A percentile compares a stretch with the other conserved stretches of the same genome.
phyloP scores from a whole-genome alignment of 2,888 invertebrate species.

The Drosophila bunnanda region DNA sequence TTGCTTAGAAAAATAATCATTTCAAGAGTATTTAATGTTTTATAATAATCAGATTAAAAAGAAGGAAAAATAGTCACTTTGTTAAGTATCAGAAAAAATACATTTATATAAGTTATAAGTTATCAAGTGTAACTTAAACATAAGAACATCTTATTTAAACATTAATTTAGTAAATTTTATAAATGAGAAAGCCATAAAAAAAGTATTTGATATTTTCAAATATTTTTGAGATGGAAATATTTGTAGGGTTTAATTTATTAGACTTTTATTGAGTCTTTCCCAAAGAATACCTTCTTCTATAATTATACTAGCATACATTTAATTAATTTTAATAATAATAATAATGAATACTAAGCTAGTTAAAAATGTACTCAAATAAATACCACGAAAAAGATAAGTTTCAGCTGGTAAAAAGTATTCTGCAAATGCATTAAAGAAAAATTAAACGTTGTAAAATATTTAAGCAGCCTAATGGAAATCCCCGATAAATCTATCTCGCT shows the following conservation, averaged over 20 bases:
- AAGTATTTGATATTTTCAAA: no score
- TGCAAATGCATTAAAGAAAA: no score
- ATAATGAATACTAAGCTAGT: neutral
- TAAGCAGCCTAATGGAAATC: neutral
- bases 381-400: neutral
- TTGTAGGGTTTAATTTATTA: neutral
- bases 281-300: neutral
- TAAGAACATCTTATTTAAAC: no score
- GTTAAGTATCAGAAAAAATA: no score
- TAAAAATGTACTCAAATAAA: neutral
- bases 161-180: no score
- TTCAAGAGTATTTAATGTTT: neutral
- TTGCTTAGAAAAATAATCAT: neutral
- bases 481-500: no score
- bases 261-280: neutral
- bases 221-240: neutral
- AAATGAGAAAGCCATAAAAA: no score
- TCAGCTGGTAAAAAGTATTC: neutral
- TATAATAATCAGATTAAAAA: no score
- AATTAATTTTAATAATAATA: neutral
- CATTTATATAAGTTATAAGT: no score
- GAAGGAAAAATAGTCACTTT: no score
- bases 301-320: neutral
- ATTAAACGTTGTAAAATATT: neutral
- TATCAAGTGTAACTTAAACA: no score